Percentiles rank a stretch among this genome's conserved stretches.
Evolutionary conservation across 1,140 invertebrate species (phyloP).

Genomic region (Tetragonula clypearis): DNA sequence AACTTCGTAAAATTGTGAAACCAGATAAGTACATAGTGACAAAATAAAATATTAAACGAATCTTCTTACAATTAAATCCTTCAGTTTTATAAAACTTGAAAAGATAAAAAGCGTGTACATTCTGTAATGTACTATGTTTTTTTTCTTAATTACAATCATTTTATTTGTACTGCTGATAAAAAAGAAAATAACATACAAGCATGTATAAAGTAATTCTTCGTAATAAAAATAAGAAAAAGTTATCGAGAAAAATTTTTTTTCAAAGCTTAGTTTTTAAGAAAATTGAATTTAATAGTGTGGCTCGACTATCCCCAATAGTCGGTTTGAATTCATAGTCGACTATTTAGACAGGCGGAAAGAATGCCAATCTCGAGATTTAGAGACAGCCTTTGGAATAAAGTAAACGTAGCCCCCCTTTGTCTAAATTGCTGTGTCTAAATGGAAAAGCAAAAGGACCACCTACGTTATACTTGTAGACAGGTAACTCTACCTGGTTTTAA

Average conservation of each 20-base stretch:
- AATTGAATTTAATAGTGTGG: too few relatives aligned
- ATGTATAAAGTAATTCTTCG: neutral
- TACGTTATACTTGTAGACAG: constrained; percentile 47
- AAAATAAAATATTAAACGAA: too few relatives aligned
- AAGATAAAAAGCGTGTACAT: neutral
- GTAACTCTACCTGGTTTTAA: constrained; percentile 61
- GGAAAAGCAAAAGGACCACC: constrained; percentile 49
- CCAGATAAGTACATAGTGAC: too few relatives aligned
- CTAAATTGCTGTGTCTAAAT: neutral
- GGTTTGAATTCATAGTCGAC: neutral
- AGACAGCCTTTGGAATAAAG: neutral
- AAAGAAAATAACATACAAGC: too few relatives aligned
- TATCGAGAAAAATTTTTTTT: neutral
- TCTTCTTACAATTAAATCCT: neutral
- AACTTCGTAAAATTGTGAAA: too few relatives aligned
- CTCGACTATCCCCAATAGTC: neutral
- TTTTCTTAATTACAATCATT: neutral
- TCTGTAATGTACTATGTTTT: neutral
- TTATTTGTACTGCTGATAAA: neutral
- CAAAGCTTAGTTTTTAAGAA: too few relatives aligned
- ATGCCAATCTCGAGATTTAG: constrained; percentile 31
- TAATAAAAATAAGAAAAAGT: neutral
- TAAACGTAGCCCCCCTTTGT: neutral
- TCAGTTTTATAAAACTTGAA: neutral
- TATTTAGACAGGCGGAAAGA: constrained; percentile 17